Conservation (phyloP, 2,797 vertebrate genomes). For the Zonotrichia albicollis region DNA sequence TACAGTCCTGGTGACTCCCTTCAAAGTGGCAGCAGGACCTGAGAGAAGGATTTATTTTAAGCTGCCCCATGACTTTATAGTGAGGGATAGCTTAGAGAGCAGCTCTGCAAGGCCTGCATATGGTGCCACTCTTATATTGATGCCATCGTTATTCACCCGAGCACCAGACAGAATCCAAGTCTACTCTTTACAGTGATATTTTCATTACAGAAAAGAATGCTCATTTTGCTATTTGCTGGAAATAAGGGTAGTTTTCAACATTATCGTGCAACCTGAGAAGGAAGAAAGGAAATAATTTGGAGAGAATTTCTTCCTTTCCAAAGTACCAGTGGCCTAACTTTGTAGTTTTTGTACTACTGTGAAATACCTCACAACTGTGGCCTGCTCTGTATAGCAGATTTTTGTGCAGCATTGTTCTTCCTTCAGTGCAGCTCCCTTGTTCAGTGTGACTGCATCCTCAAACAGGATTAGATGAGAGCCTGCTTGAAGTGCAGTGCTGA, state of each 20-base stretch:
- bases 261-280: neutral
- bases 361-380: neutral
- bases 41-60: neutral
- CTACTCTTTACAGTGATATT: neutral
- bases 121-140: accelerated
- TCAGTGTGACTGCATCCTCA: neutral
- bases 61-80: neutral
- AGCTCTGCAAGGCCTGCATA: accelerated
- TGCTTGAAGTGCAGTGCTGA: neutral
- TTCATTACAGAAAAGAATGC: neutral
- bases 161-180: accelerated
- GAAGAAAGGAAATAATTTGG: neutral
- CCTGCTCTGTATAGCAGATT: neutral
- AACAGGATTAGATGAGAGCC: neutral
- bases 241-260: neutral
- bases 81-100: neutral
- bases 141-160: accelerated
- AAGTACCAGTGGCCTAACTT: neutral
- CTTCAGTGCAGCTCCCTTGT: neutral
- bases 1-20: neutral
- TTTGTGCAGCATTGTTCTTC: neutral
- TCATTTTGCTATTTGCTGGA: neutral
- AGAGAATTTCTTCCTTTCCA: neutral
- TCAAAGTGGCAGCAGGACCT: neutral
- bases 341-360: neutral